These are phyloP conservation scores for Epinotia nisella DNA, from an alignment of 2,888 invertebrate genomes.

Conservation along the genomic window DNA sequence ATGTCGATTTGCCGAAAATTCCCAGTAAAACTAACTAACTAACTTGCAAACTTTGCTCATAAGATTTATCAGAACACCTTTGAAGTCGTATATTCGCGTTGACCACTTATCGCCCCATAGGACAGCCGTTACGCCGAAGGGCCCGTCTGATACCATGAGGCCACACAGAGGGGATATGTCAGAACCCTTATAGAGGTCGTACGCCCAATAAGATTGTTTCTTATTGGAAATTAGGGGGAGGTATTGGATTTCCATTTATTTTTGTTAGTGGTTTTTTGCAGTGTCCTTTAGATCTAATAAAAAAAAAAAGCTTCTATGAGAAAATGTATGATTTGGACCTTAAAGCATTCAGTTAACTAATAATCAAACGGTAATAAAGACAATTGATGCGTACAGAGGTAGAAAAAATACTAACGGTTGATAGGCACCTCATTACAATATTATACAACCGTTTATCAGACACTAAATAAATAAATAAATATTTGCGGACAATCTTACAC, in stretches of 20 bases:
- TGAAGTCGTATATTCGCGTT: background rate
- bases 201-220: background rate
- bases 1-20: no score
- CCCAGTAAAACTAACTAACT: no score
- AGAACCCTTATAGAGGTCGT: background rate
- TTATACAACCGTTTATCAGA: no score
- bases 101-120: constrained; percentile 6
- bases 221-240: constrained; percentile 3
- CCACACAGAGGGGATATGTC: background rate
- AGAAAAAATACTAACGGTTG: background rate
- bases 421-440: background rate
- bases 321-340: no score
- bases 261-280: background rate
- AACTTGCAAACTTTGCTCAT: background rate
- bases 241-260: background rate
- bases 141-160: background rate
- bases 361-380: background rate
- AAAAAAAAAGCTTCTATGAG: no score
- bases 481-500: no score
- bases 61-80: background rate
- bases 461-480: no score
- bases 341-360: background rate
- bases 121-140: background rate
- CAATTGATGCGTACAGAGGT: background rate
- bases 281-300: no score